Conservation (phyloP, 2,888 invertebrate genomes). For the Lithodes maja region DNA sequence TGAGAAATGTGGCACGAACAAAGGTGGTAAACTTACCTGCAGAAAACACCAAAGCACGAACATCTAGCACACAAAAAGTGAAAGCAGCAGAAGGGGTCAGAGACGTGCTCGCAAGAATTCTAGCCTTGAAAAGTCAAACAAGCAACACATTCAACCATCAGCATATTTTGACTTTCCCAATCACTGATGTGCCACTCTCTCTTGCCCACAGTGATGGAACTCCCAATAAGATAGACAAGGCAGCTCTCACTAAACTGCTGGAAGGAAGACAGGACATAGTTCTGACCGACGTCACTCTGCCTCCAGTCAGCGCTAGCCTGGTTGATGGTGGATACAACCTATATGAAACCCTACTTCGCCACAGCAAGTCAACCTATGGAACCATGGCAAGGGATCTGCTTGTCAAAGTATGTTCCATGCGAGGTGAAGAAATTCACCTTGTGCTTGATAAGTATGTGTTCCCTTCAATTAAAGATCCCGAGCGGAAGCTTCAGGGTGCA, state of each 20-base stretch:
- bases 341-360: background rate
- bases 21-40: too few species aligned
- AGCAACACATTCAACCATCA: conserved; percentile 8
- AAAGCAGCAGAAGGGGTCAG: background rate
- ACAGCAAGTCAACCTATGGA: conserved; percentile 27
- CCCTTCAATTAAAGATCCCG: conserved; percentile 39
- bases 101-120: too few species aligned
- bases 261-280: background rate
- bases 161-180: conserved; percentile 20
- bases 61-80: background rate
- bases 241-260: conserved; percentile 10
- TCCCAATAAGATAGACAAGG: conserved; percentile 31
- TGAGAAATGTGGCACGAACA: background rate
- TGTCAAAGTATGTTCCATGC: conserved; percentile 20
- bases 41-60: too few species aligned
- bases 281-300: background rate
- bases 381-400: conserved; percentile 16
- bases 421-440: conserved; percentile 22
- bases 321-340: conserved; percentile 27
- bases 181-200: conserved; percentile 35
- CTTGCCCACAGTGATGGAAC: conserved; percentile 30
- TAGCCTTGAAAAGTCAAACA: background rate
- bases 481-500: background rate
- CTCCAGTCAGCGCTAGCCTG: background rate
- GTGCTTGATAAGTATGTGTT: conserved; percentile 18